phyloP scores from a whole-genome alignment of 2,888 invertebrate genomes.

The Scelioninae gen. 1 region DNA sequence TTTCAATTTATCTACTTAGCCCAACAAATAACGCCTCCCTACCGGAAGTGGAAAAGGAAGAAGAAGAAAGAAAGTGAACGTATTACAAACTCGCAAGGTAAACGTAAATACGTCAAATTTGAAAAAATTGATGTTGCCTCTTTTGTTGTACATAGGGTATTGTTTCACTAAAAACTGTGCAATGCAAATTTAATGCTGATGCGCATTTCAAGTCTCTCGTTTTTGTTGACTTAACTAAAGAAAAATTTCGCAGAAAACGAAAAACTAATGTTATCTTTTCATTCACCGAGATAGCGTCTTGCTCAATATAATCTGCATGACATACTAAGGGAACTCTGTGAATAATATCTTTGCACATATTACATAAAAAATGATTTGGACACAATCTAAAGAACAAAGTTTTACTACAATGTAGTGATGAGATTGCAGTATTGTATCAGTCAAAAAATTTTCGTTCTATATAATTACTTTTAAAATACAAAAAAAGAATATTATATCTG shows the following conservation, averaged over 20 bases:
- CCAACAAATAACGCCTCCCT: slow-evolving; percentile 48
- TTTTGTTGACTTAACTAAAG: slow-evolving; percentile 49
- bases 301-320: slow-evolving; percentile 31
- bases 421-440: neutral
- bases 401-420: neutral
- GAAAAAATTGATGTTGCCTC: slow-evolving; percentile 41
- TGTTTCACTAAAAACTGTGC: slow-evolving; percentile 42
- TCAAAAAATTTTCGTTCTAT: neutral
- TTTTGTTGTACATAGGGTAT: slow-evolving; percentile 27
- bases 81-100: slow-evolving; percentile 2
- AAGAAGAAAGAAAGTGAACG: slow-evolving; percentile 1
- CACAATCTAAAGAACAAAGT: neutral
- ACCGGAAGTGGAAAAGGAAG: neutral
- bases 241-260: slow-evolving; percentile 63
- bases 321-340: neutral
- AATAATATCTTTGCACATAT: slow-evolving; percentile 26
- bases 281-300: slow-evolving; percentile 58
- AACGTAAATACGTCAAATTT: slow-evolving; percentile 48
- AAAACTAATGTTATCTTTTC: slow-evolving; percentile 70
- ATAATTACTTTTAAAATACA: neutral
- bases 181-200: slow-evolving; percentile 54
- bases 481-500: neutral
- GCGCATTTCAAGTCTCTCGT: slow-evolving; percentile 6
- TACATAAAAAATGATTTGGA: slow-evolving; percentile 19
- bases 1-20: slow-evolving; percentile 43